Conservation (phyloP, 2,888 invertebrate genomes). For the Aproaerema taeniolella region DNA sequence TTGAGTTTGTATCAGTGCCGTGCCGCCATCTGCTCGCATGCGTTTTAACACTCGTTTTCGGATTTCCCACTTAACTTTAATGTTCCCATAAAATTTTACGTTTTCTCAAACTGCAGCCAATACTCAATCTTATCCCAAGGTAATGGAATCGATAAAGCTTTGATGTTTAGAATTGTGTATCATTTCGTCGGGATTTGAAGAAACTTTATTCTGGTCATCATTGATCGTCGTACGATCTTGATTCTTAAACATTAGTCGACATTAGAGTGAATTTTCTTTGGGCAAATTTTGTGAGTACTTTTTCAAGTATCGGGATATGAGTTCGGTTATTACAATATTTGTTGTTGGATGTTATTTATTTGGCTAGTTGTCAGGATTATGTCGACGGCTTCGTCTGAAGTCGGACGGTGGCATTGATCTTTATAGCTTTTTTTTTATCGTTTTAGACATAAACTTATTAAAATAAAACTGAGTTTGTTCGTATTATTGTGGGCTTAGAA, state of each 20-base stretch:
- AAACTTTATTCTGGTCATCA: conserved; percentile 42
- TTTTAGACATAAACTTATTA: not conserved
- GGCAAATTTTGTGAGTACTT: conserved; percentile 27
- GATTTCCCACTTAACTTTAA: conserved; percentile 76
- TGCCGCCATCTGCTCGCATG: conserved; percentile 63
- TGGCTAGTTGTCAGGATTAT: conserved; percentile 52
- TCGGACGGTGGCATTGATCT: conserved; percentile 49
- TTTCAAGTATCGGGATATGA: conserved; percentile 32
- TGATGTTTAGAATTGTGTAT: conserved; percentile 39
- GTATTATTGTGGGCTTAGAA: no score
- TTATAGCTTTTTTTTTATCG: conserved; percentile 15
- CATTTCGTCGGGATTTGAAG: conserved; percentile 50
- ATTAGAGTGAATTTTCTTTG: conserved; percentile 44
- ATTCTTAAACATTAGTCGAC: conserved; percentile 35
- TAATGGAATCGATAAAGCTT: conserved; percentile 36
- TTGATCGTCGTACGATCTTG: conserved; percentile 37
- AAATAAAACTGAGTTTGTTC: no score
- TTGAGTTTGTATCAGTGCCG: conserved; percentile 70
- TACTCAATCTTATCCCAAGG: conserved; percentile 35
- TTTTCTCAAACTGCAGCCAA: conserved; percentile 31
- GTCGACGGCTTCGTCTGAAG: conserved; percentile 41
- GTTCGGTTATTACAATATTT: conserved; percentile 69
- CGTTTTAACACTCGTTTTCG: conserved; percentile 69
- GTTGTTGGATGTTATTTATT: conserved; percentile 68
- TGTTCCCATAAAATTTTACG: conserved; percentile 68